phyloP scores from a whole-genome alignment of 2,797 vertebrate genomes.

The Rousettus madagascariensis region DNA sequence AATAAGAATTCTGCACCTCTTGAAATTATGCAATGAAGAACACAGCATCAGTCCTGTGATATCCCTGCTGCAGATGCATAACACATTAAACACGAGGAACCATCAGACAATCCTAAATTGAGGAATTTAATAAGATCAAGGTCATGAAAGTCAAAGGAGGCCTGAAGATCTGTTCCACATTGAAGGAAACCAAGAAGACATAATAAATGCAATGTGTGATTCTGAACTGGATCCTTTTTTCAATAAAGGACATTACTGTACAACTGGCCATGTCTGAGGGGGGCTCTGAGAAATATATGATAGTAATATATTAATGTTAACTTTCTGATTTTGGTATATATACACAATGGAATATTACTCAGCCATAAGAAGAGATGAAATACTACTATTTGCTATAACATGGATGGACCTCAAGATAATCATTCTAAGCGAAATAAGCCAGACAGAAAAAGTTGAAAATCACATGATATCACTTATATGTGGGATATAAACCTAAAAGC shows the following conservation, averaged over 20 bases:
- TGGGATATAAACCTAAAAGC: too few relatives aligned
- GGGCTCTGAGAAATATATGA: neutral
- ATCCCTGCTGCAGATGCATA: neutral
- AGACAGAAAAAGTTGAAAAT: too few relatives aligned
- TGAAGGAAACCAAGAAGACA: neutral
- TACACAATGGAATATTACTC: too few relatives aligned
- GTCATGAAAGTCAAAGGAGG: neutral
- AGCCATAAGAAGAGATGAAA: too few relatives aligned
- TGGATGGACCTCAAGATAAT: too few relatives aligned
- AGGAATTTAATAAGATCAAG: neutral
- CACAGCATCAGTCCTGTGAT: neutral
- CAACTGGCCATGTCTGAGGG: neutral
- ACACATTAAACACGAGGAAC: constrained; percentile 1
- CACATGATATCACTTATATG: too few relatives aligned
- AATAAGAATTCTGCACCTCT: neutral
- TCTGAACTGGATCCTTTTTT: neutral
- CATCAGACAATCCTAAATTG: neutral
- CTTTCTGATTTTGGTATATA: neutral
- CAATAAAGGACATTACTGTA: neutral
- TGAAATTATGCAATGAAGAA: neutral
- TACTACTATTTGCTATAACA: too few relatives aligned
- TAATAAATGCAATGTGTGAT: neutral
- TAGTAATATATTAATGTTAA: neutral
- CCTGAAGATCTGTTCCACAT: neutral
- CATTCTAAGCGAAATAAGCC: too few relatives aligned